Conservation (phyloP, 1,140 invertebrate species). For the Thalassaphorura encarpata region DNA sequence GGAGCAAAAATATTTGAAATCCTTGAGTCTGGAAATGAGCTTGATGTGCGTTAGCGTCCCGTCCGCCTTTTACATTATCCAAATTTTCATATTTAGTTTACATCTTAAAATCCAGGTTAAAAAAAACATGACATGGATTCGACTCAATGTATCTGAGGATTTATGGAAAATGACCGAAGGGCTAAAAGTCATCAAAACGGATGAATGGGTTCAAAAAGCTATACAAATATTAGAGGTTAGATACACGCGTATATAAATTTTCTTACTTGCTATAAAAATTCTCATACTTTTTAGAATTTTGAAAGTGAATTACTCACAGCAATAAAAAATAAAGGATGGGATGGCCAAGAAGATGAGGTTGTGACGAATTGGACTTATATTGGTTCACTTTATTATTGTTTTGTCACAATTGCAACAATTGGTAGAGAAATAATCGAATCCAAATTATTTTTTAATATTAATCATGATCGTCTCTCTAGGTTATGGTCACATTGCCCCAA, state of each 20-base stretch:
- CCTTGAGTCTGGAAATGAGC: conserved; percentile 63
- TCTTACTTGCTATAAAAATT: conserved; percentile 39
- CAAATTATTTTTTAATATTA: not conserved
- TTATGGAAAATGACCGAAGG: conserved; percentile 65
- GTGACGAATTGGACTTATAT: conserved; percentile 79
- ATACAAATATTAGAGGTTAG: conserved; percentile 33
- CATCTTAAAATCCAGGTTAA: conserved; percentile 67
- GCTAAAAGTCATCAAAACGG: conserved; percentile 51
- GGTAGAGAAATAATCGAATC: conserved; percentile 7
- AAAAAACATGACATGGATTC: conserved; percentile 57
- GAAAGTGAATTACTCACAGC: conserved; percentile 68
- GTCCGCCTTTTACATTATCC: too few relatives aligned
- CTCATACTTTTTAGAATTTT: conserved; percentile 54
- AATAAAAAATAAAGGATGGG: conserved; percentile 84
- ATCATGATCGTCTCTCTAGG: conserved; percentile 48
- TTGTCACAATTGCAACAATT: conserved; percentile 58
- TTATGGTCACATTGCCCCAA: conserved; percentile 90
- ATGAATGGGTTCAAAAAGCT: conserved; percentile 56
- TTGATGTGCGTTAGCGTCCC: conserved; percentile 48
- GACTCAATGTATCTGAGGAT: conserved; percentile 61
- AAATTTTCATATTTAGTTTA: too few relatives aligned
- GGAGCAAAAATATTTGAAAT: conserved; percentile 31
- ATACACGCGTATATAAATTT: not conserved
- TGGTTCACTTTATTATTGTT: conserved; percentile 88
- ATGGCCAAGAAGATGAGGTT: conserved; percentile 67